Evolutionary conservation across 1,140 invertebrate genomes (phyloP).

Genomic region (Drosophila baimaii): DNA sequence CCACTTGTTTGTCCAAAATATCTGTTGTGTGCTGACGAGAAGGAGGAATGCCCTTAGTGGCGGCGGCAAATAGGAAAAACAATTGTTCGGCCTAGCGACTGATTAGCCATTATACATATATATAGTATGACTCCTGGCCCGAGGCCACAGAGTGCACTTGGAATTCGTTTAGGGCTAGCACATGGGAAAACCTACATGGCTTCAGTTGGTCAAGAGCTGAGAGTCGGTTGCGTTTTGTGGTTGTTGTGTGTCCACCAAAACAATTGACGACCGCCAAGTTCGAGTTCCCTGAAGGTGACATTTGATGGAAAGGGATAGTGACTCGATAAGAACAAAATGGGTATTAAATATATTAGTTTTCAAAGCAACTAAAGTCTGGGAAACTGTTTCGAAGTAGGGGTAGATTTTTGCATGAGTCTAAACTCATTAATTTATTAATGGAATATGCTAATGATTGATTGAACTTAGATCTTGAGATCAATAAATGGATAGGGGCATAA

Average conservation of each 20-base stretch:
- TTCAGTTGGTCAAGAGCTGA: slow-evolving; percentile 49
- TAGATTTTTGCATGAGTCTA: slow-evolving; percentile 7
- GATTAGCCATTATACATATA: slow-evolving; percentile 42
- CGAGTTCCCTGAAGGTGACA: slow-evolving; percentile 46
- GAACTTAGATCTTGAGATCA: slow-evolving; percentile 20
- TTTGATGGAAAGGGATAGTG: slow-evolving; percentile 3
- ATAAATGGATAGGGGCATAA: slow-evolving; percentile 1
- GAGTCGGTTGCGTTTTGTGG: slow-evolving; percentile 66
- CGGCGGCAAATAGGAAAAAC: slow-evolving; percentile 42
- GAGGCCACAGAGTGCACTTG: slow-evolving; percentile 49
- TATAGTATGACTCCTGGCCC: slow-evolving; percentile 28
- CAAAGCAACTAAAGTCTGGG: not conserved
- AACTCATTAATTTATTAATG: slow-evolving; percentile 39
- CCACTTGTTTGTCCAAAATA: slow-evolving; percentile 52
- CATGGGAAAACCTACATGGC: slow-evolving; percentile 52
- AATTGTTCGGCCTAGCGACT: slow-evolving; percentile 46
- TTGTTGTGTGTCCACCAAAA: slow-evolving; percentile 49
- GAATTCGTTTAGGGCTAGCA: slow-evolving; percentile 2
- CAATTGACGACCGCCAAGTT: slow-evolving; percentile 41
- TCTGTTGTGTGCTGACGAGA: slow-evolving; percentile 35
- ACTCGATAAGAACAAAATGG: not conserved
- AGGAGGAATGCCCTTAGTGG: slow-evolving; percentile 39
- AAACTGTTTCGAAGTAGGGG: not conserved
- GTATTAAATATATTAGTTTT: not conserved
- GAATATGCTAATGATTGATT: slow-evolving; percentile 47